Evolutionary conservation across 2,888 invertebrate species (phyloP).

Genomic region (Zele albiditarsus): DNA sequence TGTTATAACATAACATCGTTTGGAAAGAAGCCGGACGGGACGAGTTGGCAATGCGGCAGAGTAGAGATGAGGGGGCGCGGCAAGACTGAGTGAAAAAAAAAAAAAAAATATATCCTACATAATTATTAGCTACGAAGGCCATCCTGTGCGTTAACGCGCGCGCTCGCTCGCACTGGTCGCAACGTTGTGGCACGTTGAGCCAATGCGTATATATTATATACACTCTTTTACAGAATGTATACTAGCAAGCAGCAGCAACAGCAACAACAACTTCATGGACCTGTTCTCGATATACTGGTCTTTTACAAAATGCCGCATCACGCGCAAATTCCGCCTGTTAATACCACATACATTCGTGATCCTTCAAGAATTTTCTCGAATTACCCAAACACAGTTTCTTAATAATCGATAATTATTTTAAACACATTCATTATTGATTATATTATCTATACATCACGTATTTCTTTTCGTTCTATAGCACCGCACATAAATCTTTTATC

Average conservation of each 20-base stretch:
- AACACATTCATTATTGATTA: not conserved
- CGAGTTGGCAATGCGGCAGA: constrained; percentile 37
- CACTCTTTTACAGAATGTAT: constrained; percentile 2
- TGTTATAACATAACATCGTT: not conserved
- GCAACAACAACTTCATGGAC: constrained; percentile 53
- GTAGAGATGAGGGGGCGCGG: constrained; percentile 13
- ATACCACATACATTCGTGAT: not conserved
- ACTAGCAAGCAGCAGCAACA: constrained; percentile 11
- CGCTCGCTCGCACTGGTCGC: not conserved
- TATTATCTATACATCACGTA: not conserved
- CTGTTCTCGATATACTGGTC: constrained; percentile 66
- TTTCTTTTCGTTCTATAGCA: too few species aligned
- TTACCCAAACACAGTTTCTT: not conserved
- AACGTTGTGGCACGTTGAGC: not conserved
- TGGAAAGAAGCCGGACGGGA: constrained; percentile 10
- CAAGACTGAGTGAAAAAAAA: constrained; percentile 33
- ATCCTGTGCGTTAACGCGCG: constrained; percentile 62
- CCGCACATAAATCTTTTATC: too few species aligned
- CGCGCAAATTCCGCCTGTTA: constrained; percentile 47
- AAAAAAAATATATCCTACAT: constrained; percentile 62
- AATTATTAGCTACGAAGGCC: constrained; percentile 69
- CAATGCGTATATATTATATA: constrained; percentile 25
- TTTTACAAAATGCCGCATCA: constrained; percentile 65
- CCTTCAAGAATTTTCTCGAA: constrained; percentile 11
- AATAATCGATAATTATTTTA: constrained; percentile 2